A percentile compares a stretch with the other conserved stretches of the same genome.
These are phyloP conservation scores for Peromyscus attwateri DNA, from an alignment of 2,797 vertebrate genomes.

Conservation along the genomic window DNA sequence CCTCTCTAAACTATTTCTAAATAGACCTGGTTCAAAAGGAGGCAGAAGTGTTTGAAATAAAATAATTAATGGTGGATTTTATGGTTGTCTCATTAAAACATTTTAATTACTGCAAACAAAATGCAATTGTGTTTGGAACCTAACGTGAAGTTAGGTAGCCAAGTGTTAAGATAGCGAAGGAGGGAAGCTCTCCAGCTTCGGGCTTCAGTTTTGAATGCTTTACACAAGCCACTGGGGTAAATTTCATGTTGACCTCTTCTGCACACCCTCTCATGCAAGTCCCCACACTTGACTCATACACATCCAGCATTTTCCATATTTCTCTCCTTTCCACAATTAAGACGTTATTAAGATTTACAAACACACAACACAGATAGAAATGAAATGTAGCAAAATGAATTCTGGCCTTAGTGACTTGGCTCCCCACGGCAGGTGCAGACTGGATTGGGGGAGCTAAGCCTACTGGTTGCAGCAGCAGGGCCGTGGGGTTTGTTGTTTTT, in stretches of 20 bases:
- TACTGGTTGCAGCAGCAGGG: neutral
- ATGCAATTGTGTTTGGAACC: slow-evolving; percentile 88
- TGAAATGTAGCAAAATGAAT: slow-evolving; percentile 61
- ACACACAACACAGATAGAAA: slow-evolving; percentile 40
- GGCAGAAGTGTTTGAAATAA: slow-evolving; percentile 93
- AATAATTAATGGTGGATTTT: slow-evolving; percentile 99
- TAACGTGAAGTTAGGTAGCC: slow-evolving; percentile 85
- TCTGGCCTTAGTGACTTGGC: slow-evolving; percentile 43
- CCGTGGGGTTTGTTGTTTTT: neutral
- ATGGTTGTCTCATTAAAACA: slow-evolving; percentile 99
- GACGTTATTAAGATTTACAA: slow-evolving; percentile 56
- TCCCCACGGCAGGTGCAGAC: slow-evolving; percentile 62
- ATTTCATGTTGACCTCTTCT: slow-evolving; percentile 73
- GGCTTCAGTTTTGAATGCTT: slow-evolving; percentile 73
- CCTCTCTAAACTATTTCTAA: slow-evolving; percentile 96
- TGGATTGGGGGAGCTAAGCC: neutral
- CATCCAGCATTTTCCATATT: slow-evolving; percentile 32
- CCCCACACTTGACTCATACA: slow-evolving; percentile 64
- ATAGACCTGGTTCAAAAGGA: slow-evolving; percentile 93
- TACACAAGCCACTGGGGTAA: slow-evolving; percentile 36
- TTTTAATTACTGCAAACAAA: slow-evolving; percentile 97
- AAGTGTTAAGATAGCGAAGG: slow-evolving; percentile 78
- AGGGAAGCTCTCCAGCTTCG: slow-evolving; percentile 69
- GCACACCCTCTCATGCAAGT: neutral
- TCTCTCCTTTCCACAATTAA: neutral